These are phyloP conservation scores for Catostylus mosaicus DNA, from an alignment of 30 jellyfish, hydroid and myxozoan species.

Conservation along the genomic window DNA sequence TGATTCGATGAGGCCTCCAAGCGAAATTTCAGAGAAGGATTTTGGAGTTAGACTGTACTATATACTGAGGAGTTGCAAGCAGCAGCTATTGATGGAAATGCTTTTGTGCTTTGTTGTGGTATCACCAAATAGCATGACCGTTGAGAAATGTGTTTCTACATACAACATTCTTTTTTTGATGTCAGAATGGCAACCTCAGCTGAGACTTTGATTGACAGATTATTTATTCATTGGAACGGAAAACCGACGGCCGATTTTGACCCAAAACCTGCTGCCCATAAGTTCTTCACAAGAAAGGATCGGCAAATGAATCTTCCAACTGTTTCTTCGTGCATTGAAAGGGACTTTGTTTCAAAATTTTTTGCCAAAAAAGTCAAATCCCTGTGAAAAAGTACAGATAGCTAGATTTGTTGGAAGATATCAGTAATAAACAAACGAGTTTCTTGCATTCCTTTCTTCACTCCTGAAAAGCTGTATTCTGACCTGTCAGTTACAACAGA, in stretches of 20 bases:
- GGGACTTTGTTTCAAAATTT: background rate
- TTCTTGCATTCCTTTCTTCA: background rate
- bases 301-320: constrained; percentile 24
- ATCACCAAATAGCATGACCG: constrained; percentile 31
- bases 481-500: background rate
- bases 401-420: background rate
- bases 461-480: background rate
- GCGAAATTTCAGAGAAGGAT: constrained; percentile 24
- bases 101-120: constrained; percentile 17
- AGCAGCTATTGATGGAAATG: constrained; percentile 6
- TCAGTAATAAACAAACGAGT: background rate
- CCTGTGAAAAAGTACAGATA: background rate
- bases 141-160: constrained; percentile 28
- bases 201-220: constrained; percentile 26
- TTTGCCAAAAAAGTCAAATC: background rate
- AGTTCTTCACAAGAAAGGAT: constrained; percentile 24
- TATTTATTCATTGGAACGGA: constrained; percentile 43
- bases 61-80: constrained; percentile 24
- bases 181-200: constrained; percentile 25
- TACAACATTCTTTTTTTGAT: constrained; percentile 26
- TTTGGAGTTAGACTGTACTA: constrained; percentile 31
- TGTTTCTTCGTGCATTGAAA: constrained; percentile 20
- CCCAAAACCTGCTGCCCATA: constrained; percentile 47
- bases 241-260: constrained; percentile 39
- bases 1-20: constrained; percentile 29